These are phyloP conservation scores for Mormyrops attenuatus DNA, from an alignment of 2,797 vertebrate genomes.

Conservation along the genomic window DNA sequence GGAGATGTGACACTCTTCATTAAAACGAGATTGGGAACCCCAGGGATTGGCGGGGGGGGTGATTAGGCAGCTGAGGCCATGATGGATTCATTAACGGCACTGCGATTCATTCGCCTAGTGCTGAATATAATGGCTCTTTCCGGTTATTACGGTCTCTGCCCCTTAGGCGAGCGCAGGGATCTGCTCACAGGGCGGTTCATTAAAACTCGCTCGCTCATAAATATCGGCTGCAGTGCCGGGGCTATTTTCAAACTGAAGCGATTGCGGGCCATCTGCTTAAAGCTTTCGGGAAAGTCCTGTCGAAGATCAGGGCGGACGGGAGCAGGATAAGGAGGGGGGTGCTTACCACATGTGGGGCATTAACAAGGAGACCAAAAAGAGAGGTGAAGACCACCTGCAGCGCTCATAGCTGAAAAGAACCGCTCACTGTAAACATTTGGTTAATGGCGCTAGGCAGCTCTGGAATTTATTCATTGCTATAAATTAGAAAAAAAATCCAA, in stretches of 20 bases:
- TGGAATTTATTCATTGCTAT: not conserved
- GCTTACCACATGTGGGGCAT: not conserved
- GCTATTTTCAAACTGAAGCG: not conserved
- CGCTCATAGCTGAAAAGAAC: not conserved
- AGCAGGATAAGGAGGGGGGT: not conserved
- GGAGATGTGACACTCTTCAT: not conserved
- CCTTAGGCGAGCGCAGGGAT: not conserved
- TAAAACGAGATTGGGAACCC: not conserved
- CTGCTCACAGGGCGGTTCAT: not conserved
- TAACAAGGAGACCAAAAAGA: not conserved
- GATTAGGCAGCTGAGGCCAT: constrained; percentile 8
- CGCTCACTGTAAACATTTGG: not conserved
- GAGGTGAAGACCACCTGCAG: not conserved
- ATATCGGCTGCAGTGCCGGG: not conserved
- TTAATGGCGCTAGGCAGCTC: not conserved
- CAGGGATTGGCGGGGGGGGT: not conserved
- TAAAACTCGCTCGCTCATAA: not conserved
- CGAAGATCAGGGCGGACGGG: not conserved
- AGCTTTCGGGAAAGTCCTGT: not conserved
- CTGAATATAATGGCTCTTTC: not conserved
- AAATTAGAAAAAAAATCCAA: not conserved
- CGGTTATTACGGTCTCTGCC: not conserved
- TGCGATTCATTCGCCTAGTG: not conserved
- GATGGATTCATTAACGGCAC: not conserved
- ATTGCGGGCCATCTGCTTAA: not conserved